These are phyloP conservation scores for Gymnocheta viridis DNA, from an alignment of 2,888 invertebrate genomes.

Conservation along the genomic window DNA sequence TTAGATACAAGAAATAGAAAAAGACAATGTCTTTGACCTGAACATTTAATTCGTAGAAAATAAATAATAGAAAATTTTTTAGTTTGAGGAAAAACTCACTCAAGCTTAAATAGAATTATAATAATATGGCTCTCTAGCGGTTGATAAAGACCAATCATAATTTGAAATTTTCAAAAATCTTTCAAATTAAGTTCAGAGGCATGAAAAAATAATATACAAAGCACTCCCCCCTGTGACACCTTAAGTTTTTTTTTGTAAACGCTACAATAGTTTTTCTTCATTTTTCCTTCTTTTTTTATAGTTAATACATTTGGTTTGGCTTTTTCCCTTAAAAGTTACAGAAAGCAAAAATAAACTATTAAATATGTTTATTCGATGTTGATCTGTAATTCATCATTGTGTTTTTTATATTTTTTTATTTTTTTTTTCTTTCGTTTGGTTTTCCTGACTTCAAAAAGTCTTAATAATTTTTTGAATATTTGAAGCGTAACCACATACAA, in stretches of 20 bases:
- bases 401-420: constrained; percentile 8
- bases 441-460: constrained; percentile 44
- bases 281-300: neutral
- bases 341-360: neutral
- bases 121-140: constrained; percentile 28
- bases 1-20: constrained; percentile 13
- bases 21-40: constrained; percentile 65
- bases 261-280: constrained; percentile 54
- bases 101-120: constrained; percentile 54
- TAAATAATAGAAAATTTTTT: constrained; percentile 16
- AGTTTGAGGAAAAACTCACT: constrained; percentile 53
- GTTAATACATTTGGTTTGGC: constrained; percentile 17
- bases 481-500: constrained; percentile 68
- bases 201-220: constrained; percentile 5
- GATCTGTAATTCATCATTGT: constrained; percentile 68
- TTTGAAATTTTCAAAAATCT: constrained; percentile 49
- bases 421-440: neutral
- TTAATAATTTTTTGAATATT: constrained; percentile 64
- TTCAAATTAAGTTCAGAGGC: constrained; percentile 28
- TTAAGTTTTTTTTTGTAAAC: constrained; percentile 12
- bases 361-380: constrained; percentile 27
- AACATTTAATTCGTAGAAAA: constrained; percentile 44
- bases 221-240: constrained; percentile 61
- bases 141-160: constrained; percentile 66
- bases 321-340: neutral